phyloP scores from a whole-genome alignment of 1,140 invertebrate species.

The Coelopa frigida region DNA sequence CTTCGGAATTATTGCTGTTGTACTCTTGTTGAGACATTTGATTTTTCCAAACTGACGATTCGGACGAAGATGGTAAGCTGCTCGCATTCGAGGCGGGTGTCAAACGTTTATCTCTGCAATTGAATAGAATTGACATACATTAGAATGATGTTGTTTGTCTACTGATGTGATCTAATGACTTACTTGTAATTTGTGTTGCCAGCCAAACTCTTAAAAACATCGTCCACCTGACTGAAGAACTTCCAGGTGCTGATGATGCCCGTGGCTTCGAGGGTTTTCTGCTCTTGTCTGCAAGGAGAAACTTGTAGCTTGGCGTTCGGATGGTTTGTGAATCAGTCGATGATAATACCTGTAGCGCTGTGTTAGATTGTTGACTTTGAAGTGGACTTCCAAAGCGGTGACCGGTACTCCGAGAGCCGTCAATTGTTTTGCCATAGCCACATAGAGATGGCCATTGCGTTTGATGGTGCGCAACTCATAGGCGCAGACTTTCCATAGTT shows the following conservation, averaged over 20 bases:
- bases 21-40: conserved; percentile 45
- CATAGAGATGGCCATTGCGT: conserved; percentile 44
- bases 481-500: conserved; percentile 44
- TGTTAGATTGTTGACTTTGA: conserved; percentile 43
- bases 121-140: background rate
- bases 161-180: conserved; percentile 2
- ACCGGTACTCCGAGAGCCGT: conserved; percentile 35
- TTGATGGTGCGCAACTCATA: conserved; percentile 44
- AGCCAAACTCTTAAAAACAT: conserved; percentile 42
- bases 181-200: conserved; percentile 41
- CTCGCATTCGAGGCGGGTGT: conserved; percentile 39
- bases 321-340: background rate
- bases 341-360: conserved; percentile 27
- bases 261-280: conserved; percentile 40
- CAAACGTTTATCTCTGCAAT: conserved; percentile 39
- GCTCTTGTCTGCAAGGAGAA: conserved; percentile 28
- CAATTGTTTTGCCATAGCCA: conserved; percentile 41
- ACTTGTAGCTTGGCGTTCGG: too few species aligned
- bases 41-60: conserved; percentile 44
- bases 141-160: background rate
- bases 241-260: conserved; percentile 44
- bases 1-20: conserved; percentile 42
- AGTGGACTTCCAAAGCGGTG: conserved; percentile 41
- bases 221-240: conserved; percentile 42
- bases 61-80: conserved; percentile 41